Conservation (phyloP, 2,113 vertebrate species). For the Erythrocercus mccallii region DNA sequence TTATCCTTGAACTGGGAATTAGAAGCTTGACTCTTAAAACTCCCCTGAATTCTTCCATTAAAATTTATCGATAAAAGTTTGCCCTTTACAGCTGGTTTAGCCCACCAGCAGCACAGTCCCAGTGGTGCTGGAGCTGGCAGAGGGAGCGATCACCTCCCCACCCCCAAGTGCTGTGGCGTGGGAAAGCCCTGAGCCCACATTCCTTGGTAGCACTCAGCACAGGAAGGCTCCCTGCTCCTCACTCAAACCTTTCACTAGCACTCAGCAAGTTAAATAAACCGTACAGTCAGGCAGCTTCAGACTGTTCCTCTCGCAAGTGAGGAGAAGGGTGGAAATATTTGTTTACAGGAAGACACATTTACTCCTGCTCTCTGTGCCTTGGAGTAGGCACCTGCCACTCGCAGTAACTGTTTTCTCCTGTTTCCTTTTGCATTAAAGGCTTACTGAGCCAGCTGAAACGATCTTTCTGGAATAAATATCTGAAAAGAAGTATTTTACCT, state of each 20-base stretch:
- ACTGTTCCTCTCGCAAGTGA: not conserved
- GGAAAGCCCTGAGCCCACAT: conserved; percentile 37
- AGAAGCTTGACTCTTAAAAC: not conserved
- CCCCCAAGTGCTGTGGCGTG: not conserved
- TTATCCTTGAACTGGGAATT: not conserved
- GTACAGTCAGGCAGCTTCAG: not conserved
- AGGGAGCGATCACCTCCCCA: not conserved
- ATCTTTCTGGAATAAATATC: not conserved
- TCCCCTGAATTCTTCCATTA: not conserved
- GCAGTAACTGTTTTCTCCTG: not conserved
- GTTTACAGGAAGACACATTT: conserved; percentile 8
- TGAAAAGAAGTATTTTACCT: not conserved
- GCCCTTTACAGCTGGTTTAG: not conserved
- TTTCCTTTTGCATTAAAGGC: not conserved
- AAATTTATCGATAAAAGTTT: not conserved
- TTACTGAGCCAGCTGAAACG: not conserved
- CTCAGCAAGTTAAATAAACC: conserved; percentile 67
- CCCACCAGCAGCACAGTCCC: not conserved
- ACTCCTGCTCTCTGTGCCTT: not conserved
- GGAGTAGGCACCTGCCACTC: not conserved
- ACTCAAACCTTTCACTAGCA: conserved; percentile 55
- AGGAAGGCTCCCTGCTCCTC: conserved; percentile 50
- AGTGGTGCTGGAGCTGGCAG: not conserved
- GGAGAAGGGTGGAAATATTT: not conserved
- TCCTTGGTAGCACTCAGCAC: conserved; percentile 48